Percentiles rank a stretch among this genome's conserved stretches.
phyloP scores from a whole-genome alignment of 2,113 vertebrate species.

The Felis chaus region DNA sequence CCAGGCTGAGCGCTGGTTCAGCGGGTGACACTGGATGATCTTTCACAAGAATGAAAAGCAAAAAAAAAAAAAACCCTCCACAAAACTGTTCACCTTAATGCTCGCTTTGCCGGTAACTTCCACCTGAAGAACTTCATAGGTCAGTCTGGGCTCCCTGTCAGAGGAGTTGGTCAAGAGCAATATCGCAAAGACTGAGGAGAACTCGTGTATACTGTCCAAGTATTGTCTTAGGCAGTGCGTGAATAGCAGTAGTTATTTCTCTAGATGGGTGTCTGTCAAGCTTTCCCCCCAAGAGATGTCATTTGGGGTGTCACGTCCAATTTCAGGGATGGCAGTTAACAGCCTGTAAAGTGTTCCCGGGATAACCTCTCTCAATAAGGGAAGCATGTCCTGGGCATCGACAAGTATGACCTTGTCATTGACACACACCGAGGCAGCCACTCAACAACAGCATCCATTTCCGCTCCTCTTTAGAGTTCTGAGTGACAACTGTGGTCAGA shows the following conservation, averaged over 20 bases:
- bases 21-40: background rate
- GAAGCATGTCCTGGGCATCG: conserved; percentile 13
- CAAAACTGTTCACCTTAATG: background rate
- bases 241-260: background rate
- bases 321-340: conserved; percentile 63
- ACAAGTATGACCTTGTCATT: conserved; percentile 27
- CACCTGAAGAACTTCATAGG: background rate
- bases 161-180: background rate
- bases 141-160: background rate
- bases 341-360: conserved; percentile 52
- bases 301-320: conserved; percentile 70
- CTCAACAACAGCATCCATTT: conserved; percentile 26
- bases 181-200: background rate
- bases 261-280: conserved; percentile 44
- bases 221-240: background rate
- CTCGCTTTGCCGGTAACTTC: background rate
- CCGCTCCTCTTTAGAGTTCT: conserved; percentile 47
- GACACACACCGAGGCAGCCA: conserved; percentile 26
- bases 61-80: background rate
- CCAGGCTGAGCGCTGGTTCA: background rate
- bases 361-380: conserved; percentile 37
- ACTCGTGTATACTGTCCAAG: background rate
- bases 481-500: conserved; percentile 72
- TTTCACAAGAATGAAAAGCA: background rate
- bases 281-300: conserved; percentile 35